A percentile compares a stretch with the other conserved stretches of the same genome.
phyloP scores from a whole-genome alignment of 2,797 vertebrate genomes.

The Micromesistius poutassou region DNA sequence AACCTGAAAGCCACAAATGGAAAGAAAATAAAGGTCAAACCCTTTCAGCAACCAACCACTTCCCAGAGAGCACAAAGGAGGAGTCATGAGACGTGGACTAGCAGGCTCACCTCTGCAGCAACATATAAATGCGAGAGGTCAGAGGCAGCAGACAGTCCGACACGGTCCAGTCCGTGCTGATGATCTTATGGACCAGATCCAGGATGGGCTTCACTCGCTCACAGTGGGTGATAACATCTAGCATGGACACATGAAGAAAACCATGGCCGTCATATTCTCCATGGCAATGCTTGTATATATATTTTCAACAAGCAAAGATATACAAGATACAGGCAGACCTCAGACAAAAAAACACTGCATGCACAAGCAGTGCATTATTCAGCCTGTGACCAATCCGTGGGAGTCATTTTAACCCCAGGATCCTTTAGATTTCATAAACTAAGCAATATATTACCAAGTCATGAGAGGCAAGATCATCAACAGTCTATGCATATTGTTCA shows the following conservation, averaged over 20 bases:
- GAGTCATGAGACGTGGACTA: too few relatives aligned
- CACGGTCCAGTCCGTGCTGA: conserved; percentile 91
- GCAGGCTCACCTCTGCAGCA: conserved; percentile 85
- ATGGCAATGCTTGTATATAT: too few relatives aligned
- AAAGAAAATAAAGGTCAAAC: neutral
- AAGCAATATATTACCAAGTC: too few relatives aligned
- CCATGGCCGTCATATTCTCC: neutral
- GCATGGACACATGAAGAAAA: neutral
- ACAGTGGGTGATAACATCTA: conserved; percentile 92
- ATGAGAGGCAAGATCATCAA: neutral
- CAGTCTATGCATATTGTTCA: neutral
- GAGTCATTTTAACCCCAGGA: too few relatives aligned
- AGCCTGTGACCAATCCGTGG: too few relatives aligned
- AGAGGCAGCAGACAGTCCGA: conserved; percentile 94
- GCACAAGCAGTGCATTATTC: neutral
- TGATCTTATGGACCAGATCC: conserved; percentile 93
- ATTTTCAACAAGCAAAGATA: too few relatives aligned
- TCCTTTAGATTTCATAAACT: too few relatives aligned
- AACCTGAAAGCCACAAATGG: conserved; percentile 68
- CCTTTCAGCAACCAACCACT: neutral
- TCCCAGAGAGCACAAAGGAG: neutral
- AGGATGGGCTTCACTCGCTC: conserved; percentile 92
- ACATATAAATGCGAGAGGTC: conserved; percentile 96
- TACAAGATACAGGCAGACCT: too few relatives aligned
- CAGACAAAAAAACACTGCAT: neutral